Base-by-base conservation (phyloP, 2,888 invertebrate genomes). In the Drosophila macrothrix region DNA sequence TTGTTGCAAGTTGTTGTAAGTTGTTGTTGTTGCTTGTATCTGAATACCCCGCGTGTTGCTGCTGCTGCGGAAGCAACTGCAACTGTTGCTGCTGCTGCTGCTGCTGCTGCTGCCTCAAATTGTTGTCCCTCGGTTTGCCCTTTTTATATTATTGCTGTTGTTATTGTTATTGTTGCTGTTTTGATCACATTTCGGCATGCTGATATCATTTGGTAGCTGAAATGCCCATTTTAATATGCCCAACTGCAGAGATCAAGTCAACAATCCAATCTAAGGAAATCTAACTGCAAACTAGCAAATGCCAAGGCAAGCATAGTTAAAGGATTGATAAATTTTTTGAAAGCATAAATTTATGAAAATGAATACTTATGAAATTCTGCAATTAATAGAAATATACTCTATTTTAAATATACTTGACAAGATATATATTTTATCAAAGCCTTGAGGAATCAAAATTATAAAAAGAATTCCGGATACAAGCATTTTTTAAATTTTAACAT, bases 1-100 rank as follows among this genome's bases (percentile, higher is more conserved):
- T 59, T 74, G 43, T 22, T 43, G 41, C 41, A 43, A 43, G 76
- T 59, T 74, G 75, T 55, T 75, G 63, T 70, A 43, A 43, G 76
- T 59, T 74, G 75, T 55, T 75, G 63, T 70, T 80, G 77, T 78
- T 83, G 66, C 79, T 85, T 84, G 80, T 74, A 73, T 77, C 78
- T 85, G 82, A 80, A 83, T 85, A 82, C 78, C 76, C 84, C 80
- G 78, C 76, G 77, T 86, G 83, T 82, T 78, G 80, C 64, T 76
- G 62, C 59, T 81, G 79, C 75, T 70, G 82, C 74, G 76, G 82
- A 82, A 82, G 82, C 82, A 82, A 82, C 73, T 82, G 83, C 73
- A 55, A 62, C 54, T 73, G 79, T 41, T 72, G 67, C 69, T 76
- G 69, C 19, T 64, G 67, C 28, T 66, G 67, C 28, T 76, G 43